A percentile compares a stretch with the other conserved stretches of the same genome.
These are phyloP conservation scores for Spermophilus dauricus DNA, from an alignment of 2,113 vertebrate species.

Conservation along the genomic window DNA sequence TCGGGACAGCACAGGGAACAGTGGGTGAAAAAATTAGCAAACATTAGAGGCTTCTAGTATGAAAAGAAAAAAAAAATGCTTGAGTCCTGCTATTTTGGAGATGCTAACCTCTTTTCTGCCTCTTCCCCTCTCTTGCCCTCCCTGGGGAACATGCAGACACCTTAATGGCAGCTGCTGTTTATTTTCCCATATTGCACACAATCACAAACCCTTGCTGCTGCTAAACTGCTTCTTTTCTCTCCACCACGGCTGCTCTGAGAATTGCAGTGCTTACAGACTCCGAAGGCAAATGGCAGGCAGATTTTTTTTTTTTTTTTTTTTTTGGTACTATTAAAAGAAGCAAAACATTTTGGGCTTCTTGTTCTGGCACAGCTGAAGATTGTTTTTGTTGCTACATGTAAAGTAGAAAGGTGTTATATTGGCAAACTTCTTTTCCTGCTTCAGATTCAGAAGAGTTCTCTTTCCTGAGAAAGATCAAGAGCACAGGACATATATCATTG, in stretches of 20 bases:
- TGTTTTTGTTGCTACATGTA: neutral
- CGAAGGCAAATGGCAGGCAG: constrained; percentile 30
- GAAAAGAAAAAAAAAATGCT: neutral
- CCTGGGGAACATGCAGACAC: neutral
- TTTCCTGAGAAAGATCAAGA: neutral
- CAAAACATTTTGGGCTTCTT: constrained; percentile 27
- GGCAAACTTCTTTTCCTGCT: neutral
- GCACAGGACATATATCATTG: neutral
- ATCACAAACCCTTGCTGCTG: neutral
- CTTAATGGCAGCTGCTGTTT: neutral
- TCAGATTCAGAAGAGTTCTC: neutral
- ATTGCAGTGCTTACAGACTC: neutral
- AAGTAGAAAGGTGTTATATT: constrained; percentile 10
- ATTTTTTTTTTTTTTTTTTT: neutral
- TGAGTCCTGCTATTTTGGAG: neutral
- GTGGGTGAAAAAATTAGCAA: neutral
- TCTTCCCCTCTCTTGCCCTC: neutral
- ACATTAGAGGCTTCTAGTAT: neutral
- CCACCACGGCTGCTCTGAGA: neutral
- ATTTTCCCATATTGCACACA: neutral
- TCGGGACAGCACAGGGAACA: neutral
- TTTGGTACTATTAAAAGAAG: constrained; percentile 40
- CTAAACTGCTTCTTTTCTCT: neutral
- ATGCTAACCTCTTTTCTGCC: neutral
- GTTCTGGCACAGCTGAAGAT: neutral